Evolutionary conservation across 2,888 invertebrate species (phyloP).

Genomic region (Bimastos eiseni): DNA sequence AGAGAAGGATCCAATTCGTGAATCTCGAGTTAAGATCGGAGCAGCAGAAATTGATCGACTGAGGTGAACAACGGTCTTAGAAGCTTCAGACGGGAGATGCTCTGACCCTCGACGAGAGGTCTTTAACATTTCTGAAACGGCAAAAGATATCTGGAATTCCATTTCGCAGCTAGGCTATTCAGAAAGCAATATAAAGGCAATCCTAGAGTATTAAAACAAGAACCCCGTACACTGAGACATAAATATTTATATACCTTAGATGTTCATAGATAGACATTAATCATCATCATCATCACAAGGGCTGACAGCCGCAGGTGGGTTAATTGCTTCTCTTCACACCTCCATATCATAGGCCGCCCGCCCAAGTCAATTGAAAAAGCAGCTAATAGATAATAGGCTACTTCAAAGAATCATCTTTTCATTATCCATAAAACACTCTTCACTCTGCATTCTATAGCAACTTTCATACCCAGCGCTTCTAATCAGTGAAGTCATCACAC

Average conservation of each 20-base stretch:
- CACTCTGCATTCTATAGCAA: neutral
- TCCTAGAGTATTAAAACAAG: neutral
- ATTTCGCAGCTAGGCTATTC: neutral
- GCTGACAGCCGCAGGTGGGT: neutral
- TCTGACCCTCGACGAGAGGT: neutral
- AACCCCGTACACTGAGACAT: neutral
- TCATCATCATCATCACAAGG: neutral
- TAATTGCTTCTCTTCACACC: neutral
- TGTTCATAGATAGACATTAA: neutral
- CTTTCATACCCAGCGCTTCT: neutral
- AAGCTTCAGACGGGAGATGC: neutral
- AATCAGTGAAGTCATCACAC: neutral
- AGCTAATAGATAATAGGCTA: neutral
- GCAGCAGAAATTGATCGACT: neutral
- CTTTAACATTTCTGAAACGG: neutral
- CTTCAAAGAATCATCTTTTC: neutral
- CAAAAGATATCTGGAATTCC: constrained; percentile 7
- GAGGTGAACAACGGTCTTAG: neutral
- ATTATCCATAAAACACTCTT: neutral
- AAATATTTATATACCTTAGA: constrained; percentile 1
- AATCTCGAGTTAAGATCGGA: neutral
- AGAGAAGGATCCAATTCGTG: neutral
- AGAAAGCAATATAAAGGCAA: neutral
- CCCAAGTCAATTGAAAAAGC: neutral
- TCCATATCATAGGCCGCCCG: neutral